Conservation (phyloP, 1,140 invertebrate species). For the Olivierus martensii region DNA sequence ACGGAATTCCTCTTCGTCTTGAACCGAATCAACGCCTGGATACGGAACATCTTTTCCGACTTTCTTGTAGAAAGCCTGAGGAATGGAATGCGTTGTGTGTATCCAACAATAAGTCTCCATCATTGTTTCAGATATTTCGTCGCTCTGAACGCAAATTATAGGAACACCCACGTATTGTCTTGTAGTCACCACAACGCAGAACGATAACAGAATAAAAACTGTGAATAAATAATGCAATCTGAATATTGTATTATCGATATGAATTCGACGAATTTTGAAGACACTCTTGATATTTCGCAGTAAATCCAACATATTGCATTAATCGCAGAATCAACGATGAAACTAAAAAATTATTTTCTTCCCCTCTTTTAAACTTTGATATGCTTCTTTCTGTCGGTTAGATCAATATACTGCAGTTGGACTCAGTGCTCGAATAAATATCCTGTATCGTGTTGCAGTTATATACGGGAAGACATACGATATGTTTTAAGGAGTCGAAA, state of each 20-base stretch:
- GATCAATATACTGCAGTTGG: too few species aligned
- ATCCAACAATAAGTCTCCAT: conserved; percentile 89
- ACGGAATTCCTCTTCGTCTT: conserved; percentile 13
- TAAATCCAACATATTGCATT: conserved; percentile 10
- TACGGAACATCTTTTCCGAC: conserved; percentile 22
- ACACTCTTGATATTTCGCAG: conserved; percentile 26
- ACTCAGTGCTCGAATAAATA: too few species aligned
- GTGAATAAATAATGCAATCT: conserved; percentile 86
- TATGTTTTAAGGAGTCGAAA: too few species aligned
- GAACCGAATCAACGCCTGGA: conserved; percentile 22
- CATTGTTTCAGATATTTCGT: conserved; percentile 62
- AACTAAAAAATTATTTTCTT: too few species aligned
- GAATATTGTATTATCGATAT: conserved; percentile 84
- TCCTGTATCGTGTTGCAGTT: too few species aligned
- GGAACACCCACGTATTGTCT: conserved; percentile 55
- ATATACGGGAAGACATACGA: too few species aligned
- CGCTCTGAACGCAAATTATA: conserved; percentile 85
- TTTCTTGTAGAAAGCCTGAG: conserved; percentile 19
- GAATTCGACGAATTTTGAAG: conserved; percentile 33
- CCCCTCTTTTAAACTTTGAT: too few species aligned
- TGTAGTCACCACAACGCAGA: conserved; percentile 74
- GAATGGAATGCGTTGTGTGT: conserved; percentile 66
- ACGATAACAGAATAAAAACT: conserved; percentile 74
- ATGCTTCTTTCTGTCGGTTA: too few species aligned
- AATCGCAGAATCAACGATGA: too few species aligned